A percentile compares a stretch with the other conserved stretches of the same genome.
Conservation (phyloP, 2,797 vertebrate genomes). For the Brotula barbata region DNA sequence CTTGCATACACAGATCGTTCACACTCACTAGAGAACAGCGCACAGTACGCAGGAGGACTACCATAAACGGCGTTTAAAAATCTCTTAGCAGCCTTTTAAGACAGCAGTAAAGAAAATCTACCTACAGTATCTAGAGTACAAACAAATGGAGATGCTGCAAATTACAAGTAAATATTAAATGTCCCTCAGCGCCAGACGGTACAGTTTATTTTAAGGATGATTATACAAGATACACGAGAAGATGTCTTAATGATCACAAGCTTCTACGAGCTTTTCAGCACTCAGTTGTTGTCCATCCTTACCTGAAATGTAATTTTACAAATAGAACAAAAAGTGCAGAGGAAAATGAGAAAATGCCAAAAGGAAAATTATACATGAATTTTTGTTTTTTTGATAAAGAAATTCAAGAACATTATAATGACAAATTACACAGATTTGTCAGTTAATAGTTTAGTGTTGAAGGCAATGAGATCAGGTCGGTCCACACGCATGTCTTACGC, state of each 20-base stretch:
- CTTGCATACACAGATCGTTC: not conserved
- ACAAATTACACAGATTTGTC: not conserved
- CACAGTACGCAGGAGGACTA: too few relatives aligned
- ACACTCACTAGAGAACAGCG: too few relatives aligned
- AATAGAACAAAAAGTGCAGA: conserved; percentile 19
- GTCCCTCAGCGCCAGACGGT: not conserved
- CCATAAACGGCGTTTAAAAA: conserved; percentile 9
- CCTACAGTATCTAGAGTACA: conserved; percentile 15
- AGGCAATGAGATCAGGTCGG: too few relatives aligned
- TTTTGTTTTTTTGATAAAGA: too few relatives aligned
- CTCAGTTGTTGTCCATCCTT: too few relatives aligned
- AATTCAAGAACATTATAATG: conserved; percentile 5
- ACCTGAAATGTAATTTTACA: too few relatives aligned
- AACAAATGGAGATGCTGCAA: conserved; percentile 12
- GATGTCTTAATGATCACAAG: conserved; percentile 34
- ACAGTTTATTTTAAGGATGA: conserved; percentile 28
- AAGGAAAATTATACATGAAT: conserved; percentile 8
- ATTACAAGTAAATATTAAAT: conserved; percentile 1
- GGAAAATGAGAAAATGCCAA: conserved; percentile 42
- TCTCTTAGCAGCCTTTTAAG: conserved; percentile 4
- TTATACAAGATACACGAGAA: conserved; percentile 26
- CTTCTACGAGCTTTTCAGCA: conserved; percentile 22
- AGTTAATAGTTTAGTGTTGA: too few relatives aligned
- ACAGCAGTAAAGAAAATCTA: conserved; percentile 16
- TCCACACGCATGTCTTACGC: too few relatives aligned